Evolutionary conservation across 2,888 invertebrate species (phyloP).

Genomic region (Meteorus cinctellus): DNA sequence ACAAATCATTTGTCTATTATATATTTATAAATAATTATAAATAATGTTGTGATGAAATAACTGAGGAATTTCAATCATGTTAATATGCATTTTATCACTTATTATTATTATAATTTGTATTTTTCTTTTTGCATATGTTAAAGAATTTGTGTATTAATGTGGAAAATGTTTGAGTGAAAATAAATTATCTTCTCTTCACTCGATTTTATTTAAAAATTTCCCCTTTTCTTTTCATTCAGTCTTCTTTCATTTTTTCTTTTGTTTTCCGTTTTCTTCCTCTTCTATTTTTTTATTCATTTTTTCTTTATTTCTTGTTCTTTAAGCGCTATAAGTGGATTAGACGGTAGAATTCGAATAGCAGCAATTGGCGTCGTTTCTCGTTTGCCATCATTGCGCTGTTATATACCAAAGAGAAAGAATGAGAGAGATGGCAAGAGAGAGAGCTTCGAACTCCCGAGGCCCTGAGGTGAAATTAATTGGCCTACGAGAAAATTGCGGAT

Average conservation of each 20-base stretch:
- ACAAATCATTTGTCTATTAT: background rate
- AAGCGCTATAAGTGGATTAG: slow-evolving; percentile 34
- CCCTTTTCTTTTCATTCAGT: too few relatives aligned
- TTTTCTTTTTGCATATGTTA: background rate
- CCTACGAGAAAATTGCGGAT: slow-evolving; percentile 47
- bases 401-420: slow-evolving; percentile 12
- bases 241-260: background rate
- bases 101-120: background rate
- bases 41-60: background rate
- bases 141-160: background rate
- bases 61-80: background rate
- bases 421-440: slow-evolving; percentile 16
- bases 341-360: slow-evolving; percentile 39
- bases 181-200: background rate
- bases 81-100: background rate
- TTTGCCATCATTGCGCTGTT: slow-evolving; percentile 27
- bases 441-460: slow-evolving; percentile 28
- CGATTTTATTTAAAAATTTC: too few relatives aligned
- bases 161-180: background rate
- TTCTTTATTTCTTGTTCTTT: slow-evolving; percentile 19
- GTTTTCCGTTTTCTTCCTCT: background rate
- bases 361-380: slow-evolving; percentile 27
- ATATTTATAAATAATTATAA: background rate
- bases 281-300: background rate
- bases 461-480: slow-evolving; percentile 53